Percentiles rank a stretch among this genome's conserved stretches.
These are phyloP conservation scores for Xyrichtys novacula DNA, from an alignment of 2,797 vertebrate species.

Conservation along the genomic window DNA sequence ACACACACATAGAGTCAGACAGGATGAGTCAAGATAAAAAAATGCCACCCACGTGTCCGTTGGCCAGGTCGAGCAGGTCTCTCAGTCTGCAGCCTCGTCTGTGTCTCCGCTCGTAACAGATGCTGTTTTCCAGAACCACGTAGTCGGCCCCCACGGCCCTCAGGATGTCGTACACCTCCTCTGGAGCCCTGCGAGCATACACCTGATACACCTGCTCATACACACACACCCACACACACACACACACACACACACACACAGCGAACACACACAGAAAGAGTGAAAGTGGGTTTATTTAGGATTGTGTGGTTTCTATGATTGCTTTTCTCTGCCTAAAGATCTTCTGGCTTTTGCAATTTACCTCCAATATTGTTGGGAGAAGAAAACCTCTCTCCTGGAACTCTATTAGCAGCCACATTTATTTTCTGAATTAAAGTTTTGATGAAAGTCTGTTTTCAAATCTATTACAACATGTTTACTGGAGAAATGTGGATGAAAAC, in stretches of 20 bases:
- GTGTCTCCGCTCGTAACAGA: conserved; percentile 94
- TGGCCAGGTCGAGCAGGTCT: conserved; percentile 93
- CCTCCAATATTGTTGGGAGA: conserved; percentile 17
- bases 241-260: conserved; percentile 81
- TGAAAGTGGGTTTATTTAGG: background rate
- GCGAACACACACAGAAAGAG: conserved; percentile 13
- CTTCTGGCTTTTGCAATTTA: conserved; percentile 13
- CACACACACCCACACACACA: conserved; percentile 77
- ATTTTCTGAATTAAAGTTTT: conserved; percentile 41
- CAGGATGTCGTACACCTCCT: conserved; percentile 89
- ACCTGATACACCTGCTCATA: conserved; percentile 93
- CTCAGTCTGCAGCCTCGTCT: conserved; percentile 92
- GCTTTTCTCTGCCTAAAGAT: conserved; percentile 8
- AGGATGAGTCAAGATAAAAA: conserved; percentile 32
- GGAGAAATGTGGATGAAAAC: conserved; percentile 10
- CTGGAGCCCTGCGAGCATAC: conserved; percentile 89
- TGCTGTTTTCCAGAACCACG: conserved; percentile 95
- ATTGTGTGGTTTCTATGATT: conserved; percentile 5
- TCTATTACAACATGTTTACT: conserved; percentile 45
- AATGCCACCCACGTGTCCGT: conserved; percentile 91
- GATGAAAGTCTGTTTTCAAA: conserved; percentile 31
- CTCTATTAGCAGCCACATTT: conserved; percentile 36
- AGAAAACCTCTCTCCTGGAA: conserved; percentile 32
- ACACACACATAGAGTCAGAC: conserved; percentile 4
- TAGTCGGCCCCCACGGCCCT: conserved; percentile 89